phyloP scores from a whole-genome alignment of 2,797 vertebrate genomes.

The Picus viridis region DNA sequence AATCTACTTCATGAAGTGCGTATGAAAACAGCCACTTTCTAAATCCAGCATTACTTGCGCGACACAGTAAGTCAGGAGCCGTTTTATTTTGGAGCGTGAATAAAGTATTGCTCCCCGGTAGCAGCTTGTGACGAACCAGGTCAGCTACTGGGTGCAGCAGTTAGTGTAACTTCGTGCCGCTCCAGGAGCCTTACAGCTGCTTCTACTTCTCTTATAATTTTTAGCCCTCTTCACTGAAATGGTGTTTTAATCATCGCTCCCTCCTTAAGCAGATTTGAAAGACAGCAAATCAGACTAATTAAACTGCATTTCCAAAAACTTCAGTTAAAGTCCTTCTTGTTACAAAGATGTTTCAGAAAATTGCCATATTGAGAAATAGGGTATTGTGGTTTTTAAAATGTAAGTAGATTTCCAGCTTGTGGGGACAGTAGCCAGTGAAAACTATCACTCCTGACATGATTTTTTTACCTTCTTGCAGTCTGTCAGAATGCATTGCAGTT shows the following conservation, averaged over 20 bases:
- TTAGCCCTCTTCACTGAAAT: accelerated
- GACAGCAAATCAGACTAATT: neutral
- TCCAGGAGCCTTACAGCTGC: neutral
- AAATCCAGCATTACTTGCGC: neutral
- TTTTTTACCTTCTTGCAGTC: neutral
- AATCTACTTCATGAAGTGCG: neutral
- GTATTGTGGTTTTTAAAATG: accelerated
- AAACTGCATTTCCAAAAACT: neutral
- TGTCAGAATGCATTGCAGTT: neutral
- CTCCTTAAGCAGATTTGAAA: neutral
- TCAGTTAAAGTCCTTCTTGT: neutral
- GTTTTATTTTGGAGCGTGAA: neutral
- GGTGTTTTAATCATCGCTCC: neutral
- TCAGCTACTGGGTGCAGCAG: neutral
- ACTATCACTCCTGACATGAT: neutral
- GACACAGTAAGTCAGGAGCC: neutral
- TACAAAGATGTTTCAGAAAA: neutral
- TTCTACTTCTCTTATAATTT: neutral
- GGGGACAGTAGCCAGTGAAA: neutral
- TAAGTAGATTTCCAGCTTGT: neutral
- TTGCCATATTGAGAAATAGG: neutral
- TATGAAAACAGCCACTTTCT: neutral
- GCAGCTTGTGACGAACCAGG: neutral
- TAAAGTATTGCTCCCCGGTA: neutral
- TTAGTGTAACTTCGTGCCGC: neutral